Conservation (phyloP, 2,113 vertebrate genomes). For the Piprites chloris region DNA sequence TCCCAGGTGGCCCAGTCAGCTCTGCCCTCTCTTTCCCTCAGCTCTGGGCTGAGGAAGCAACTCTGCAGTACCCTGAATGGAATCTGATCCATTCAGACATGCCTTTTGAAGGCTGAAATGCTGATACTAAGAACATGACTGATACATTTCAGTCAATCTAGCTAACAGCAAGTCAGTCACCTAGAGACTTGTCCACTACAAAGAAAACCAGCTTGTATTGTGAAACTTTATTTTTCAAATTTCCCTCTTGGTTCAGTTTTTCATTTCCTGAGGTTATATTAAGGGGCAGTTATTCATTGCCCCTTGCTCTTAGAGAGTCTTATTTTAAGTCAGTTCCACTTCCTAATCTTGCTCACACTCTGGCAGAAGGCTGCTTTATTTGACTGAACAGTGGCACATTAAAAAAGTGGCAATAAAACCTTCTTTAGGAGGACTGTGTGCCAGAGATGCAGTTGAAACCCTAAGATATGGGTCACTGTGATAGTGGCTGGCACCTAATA, state of each 20-base stretch:
- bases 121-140: background rate
- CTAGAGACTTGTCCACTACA: background rate
- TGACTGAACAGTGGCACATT: background rate
- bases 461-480: background rate
- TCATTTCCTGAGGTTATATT: background rate
- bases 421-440: background rate
- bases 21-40: background rate
- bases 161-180: background rate
- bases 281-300: background rate
- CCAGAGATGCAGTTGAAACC: background rate
- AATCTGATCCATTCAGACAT: background rate
- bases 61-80: background rate
- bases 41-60: background rate
- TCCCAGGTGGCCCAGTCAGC: background rate
- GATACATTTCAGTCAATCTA: background rate
- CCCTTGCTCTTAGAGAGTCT: background rate
- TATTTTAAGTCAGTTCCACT: background rate
- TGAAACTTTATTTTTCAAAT: background rate
- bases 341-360: background rate
- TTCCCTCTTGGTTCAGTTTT: background rate
- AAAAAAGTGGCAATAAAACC: background rate
- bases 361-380: background rate
- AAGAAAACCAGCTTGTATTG: background rate
- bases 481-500: background rate
- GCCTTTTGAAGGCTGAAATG: background rate